phyloP scores from a whole-genome alignment of 2,888 invertebrate species.

The Tromatobia lineatoria region DNA sequence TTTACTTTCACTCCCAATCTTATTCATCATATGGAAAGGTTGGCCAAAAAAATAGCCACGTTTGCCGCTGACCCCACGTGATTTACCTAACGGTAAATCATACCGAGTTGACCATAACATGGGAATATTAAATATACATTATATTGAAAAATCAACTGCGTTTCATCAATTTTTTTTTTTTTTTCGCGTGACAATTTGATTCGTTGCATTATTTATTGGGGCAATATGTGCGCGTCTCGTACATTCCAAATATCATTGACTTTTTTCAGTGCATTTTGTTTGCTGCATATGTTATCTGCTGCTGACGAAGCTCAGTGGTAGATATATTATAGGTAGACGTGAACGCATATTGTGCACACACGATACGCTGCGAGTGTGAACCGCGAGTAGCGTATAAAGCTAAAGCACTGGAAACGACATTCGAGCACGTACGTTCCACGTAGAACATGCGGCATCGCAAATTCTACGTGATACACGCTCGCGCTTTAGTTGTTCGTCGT shows the following conservation, averaged over 20 bases:
- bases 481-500: not conserved
- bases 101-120: not conserved
- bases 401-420: slow-evolving; percentile 42
- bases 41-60: not conserved
- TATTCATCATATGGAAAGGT: not conserved
- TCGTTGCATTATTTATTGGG: not conserved
- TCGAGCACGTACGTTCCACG: slow-evolving; percentile 58
- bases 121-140: not conserved
- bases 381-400: slow-evolving; percentile 16
- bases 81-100: not conserved
- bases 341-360: not conserved
- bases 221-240: not conserved
- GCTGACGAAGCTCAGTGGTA: slow-evolving; percentile 45
- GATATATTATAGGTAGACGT: slow-evolving; percentile 6
- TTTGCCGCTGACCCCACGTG: not conserved
- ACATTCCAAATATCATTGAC: not conserved
- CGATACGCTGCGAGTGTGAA: slow-evolving; percentile 4
- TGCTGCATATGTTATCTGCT: not conserved
- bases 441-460: slow-evolving; percentile 27
- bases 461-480: slow-evolving; percentile 28
- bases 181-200: not conserved
- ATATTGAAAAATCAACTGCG: not conserved
- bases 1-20: not conserved
- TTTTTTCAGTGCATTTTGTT: slow-evolving; percentile 32
- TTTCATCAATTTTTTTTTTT: not conserved